These are phyloP conservation scores for Centropristis striata DNA, from an alignment of 2,113 vertebrate genomes.

Conservation along the genomic window DNA sequence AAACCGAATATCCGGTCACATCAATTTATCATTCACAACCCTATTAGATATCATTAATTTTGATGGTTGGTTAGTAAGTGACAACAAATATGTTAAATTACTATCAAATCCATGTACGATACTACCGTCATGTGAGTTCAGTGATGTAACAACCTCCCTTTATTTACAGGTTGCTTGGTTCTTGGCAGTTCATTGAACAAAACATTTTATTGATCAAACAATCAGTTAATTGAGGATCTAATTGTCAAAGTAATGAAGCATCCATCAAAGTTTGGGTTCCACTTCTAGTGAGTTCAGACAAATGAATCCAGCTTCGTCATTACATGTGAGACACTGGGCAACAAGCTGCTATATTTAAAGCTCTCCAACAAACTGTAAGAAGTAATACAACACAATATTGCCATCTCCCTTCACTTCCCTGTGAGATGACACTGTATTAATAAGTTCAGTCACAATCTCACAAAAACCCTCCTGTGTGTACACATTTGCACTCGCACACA, in stretches of 20 bases:
- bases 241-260: not conserved
- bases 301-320: constrained; percentile 2
- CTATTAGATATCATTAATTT: no score
- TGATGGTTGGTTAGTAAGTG: no score
- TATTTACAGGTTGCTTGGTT: not conserved
- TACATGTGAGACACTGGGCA: constrained; percentile 4
- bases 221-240: not conserved
- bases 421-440: constrained; percentile 28
- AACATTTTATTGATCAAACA: not conserved
- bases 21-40: no score
- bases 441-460: constrained; percentile 32
- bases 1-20: no score
- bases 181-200: not conserved
- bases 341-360: constrained; percentile 9
- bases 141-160: no score
- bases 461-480: not conserved
- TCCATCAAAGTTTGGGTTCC: not conserved
- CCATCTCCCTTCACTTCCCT: constrained; percentile 10
- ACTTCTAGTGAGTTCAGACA: not conserved
- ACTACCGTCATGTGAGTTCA: no score
- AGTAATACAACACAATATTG: not conserved
- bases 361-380: constrained; percentile 4
- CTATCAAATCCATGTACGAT: no score
- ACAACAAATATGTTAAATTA: no score
- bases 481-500: not conserved